Evolutionary conservation across 2,888 invertebrate genomes (phyloP), one percentile per base, ranked within the genome.

Genomic region (Andrena haemorrhoa): DNA sequence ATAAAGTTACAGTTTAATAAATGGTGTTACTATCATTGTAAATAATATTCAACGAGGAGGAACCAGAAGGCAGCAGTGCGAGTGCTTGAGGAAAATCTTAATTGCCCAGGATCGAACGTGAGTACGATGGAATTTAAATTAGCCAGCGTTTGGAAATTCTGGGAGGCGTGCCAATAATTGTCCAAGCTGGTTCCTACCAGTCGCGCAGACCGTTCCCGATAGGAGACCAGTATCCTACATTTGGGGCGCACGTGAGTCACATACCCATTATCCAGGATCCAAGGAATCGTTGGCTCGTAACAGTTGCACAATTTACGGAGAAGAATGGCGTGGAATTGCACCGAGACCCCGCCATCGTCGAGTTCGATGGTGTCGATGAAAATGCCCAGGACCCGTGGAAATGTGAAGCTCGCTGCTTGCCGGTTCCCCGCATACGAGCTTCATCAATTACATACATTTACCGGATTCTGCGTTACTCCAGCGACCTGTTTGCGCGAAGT

Each of bases 221-320:
- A 73, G 77, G 51, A 65, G 70, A 60, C 61, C 69, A 20, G 83
- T 85, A 88, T 84, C 84, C 86, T 76, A 68, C 83, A 86, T 88
- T 83, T 78, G 82, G 80, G 47, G 74, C 71, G 76, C 79, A 86
- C 89, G 89, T 89, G 89, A 88, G 69, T 61, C 65, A 82, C 83
- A 86, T 88, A 87, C 75, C 68, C 82, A 83, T 81, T 82, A 83
- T 78, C 66, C 78, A 20, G 60, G 33, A 66, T 61, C 65, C 75
- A 78, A 80, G 75, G 73, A 89, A 79, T 86, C 83, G 79, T 85
- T 78, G 86, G 80, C 61, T 75, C 29, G 79, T 80, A 72, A 81
- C 72, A 85, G 80, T 87, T 72, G 79, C 82, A 75, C 83, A 69
- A 89, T 87, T 89, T 87, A 84, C 77, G 82, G 23, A 69, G 71